These are phyloP conservation scores for Pectinophora gossypiella DNA, from an alignment of 1,140 invertebrate species.

Conservation along the genomic window DNA sequence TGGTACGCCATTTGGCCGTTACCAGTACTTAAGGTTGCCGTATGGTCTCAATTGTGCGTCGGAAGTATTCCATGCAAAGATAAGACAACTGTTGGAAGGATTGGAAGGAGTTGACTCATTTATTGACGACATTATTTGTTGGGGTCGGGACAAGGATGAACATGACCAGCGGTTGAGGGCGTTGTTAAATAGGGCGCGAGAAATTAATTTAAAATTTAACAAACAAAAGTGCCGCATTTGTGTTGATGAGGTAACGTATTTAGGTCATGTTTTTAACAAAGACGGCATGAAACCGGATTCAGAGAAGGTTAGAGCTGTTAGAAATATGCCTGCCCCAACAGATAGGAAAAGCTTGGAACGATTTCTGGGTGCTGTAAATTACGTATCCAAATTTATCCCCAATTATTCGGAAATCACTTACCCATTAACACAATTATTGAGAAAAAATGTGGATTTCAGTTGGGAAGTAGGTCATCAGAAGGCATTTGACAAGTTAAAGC, in stretches of 20 bases:
- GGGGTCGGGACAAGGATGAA: slow-evolving; percentile 24
- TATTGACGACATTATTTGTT: slow-evolving; percentile 52
- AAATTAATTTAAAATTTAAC: slow-evolving; percentile 46
- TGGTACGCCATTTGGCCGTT: slow-evolving; percentile 31
- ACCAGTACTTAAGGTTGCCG: slow-evolving; percentile 28
- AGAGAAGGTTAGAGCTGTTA: slow-evolving; percentile 6
- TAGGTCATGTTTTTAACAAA: slow-evolving; percentile 9
- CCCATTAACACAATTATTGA: slow-evolving; percentile 30
- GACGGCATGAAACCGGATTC: slow-evolving; percentile 7
- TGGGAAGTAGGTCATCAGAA: slow-evolving; percentile 24
- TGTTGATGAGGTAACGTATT: slow-evolving; percentile 26
- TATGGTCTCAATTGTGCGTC: slow-evolving; percentile 26
- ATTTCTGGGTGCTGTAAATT: slow-evolving; percentile 41
- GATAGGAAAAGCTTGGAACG: slow-evolving; percentile 8
- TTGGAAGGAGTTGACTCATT: slow-evolving; percentile 20
- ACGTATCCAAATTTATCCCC: slow-evolving; percentile 36
- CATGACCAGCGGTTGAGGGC: slow-evolving; percentile 26
- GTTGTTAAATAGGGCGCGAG: slow-evolving; percentile 20
- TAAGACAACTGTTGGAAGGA: slow-evolving; percentile 5
- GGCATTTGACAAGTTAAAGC: not conserved
- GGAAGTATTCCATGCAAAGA: slow-evolving; percentile 28
- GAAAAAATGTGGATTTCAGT: slow-evolving; percentile 25
- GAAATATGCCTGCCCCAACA: slow-evolving; percentile 4
- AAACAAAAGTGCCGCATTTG: slow-evolving; percentile 23
- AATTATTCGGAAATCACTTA: slow-evolving; percentile 27